phyloP scores from a whole-genome alignment of 2,888 invertebrate genomes.

The Ethmia dodecea region DNA sequence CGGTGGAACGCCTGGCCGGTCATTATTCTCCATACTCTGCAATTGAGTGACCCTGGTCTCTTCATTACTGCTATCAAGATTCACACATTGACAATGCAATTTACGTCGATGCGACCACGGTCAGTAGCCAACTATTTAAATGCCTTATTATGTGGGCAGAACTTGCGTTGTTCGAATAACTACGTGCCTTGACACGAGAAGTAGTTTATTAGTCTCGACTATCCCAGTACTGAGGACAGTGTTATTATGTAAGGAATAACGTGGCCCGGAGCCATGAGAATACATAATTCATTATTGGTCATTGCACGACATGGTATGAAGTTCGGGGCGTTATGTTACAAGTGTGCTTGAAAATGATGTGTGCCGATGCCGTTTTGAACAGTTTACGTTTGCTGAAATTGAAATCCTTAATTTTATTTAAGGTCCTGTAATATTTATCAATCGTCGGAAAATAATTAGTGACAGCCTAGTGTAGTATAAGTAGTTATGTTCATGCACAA shows the following conservation, averaged over 20 bases:
- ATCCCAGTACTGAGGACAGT: constrained; percentile 34
- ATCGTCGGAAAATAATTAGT: too few species aligned
- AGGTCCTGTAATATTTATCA: too few species aligned
- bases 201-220: constrained; percentile 55
- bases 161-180: constrained; percentile 36
- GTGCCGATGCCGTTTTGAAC: not conserved
- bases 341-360: not conserved
- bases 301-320: constrained; percentile 44
- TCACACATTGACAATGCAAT: constrained; percentile 43
- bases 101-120: constrained; percentile 29
- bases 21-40: constrained; percentile 30
- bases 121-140: constrained; percentile 32
- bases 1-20: constrained; percentile 27
- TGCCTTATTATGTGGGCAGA: constrained; percentile 53
- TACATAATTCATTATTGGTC: constrained; percentile 62
- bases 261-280: constrained; percentile 38
- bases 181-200: constrained; percentile 63
- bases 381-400: too few species aligned
- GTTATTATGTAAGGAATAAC: constrained; percentile 68
- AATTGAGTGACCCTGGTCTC: constrained; percentile 42
- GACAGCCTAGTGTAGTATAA: too few species aligned
- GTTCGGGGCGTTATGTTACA: constrained; percentile 12
- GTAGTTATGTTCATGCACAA: too few species aligned
- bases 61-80: constrained; percentile 40
- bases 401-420: too few species aligned